A percentile compares a stretch with the other conserved stretches of the same genome.
These are phyloP conservation scores for Seriola aureovittata DNA, from an alignment of 2,113 vertebrate species.

Conservation along the genomic window DNA sequence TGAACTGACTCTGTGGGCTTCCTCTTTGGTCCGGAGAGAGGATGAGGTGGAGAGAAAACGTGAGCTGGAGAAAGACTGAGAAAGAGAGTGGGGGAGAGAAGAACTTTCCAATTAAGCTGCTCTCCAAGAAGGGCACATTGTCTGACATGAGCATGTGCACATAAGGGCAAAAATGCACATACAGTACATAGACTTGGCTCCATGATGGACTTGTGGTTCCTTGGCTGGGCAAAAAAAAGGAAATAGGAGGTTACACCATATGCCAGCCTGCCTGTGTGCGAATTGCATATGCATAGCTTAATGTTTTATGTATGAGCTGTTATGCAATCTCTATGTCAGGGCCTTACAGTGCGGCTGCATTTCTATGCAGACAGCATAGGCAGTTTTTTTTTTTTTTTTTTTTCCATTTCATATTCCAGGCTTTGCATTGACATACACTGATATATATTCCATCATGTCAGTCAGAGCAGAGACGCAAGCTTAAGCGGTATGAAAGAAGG, in stretches of 20 bases:
- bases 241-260: slow-evolving; percentile 67
- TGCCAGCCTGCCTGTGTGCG: slow-evolving; percentile 62
- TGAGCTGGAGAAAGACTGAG: slow-evolving; percentile 37
- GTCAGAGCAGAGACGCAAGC: slow-evolving; percentile 49
- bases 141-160: slow-evolving; percentile 40
- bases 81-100: not conserved
- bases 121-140: slow-evolving; percentile 29
- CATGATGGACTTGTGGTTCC: slow-evolving; percentile 55
- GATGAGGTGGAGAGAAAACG: slow-evolving; percentile 43
- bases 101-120: slow-evolving; percentile 47
- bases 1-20: slow-evolving; percentile 38
- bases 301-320: slow-evolving; percentile 80
- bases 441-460: slow-evolving; percentile 62
- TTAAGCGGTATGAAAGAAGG: slow-evolving; percentile 47
- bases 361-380: slow-evolving; percentile 63
- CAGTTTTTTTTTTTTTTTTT: slow-evolving; percentile 25
- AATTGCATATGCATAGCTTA: slow-evolving; percentile 69
- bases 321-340: slow-evolving; percentile 77
- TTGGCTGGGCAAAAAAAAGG: slow-evolving; percentile 56
- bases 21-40: slow-evolving; percentile 35
- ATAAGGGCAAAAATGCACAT: slow-evolving; percentile 21
- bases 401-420: slow-evolving; percentile 49
- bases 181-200: slow-evolving; percentile 27
- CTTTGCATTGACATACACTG: slow-evolving; percentile 46
- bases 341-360: slow-evolving; percentile 57